phyloP scores from a whole-genome alignment of 1,140 invertebrate species.

The Drosophila sucinea region DNA sequence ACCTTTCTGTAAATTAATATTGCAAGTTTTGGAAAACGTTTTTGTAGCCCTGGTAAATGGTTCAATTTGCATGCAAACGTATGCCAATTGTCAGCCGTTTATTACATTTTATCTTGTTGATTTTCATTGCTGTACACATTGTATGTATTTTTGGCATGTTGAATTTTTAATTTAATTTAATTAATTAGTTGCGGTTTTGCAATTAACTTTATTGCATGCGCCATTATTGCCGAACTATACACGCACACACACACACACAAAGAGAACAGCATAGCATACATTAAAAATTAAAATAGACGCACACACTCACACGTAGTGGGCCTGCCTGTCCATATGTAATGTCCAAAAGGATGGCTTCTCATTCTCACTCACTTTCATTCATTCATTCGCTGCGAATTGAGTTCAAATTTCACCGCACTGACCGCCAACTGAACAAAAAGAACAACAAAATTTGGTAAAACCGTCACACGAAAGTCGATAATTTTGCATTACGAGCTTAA shows the following conservation, averaged over 20 bases:
- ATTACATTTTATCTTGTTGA: slow-evolving; percentile 81
- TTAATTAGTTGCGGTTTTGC: slow-evolving; percentile 83
- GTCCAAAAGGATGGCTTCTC: slow-evolving; percentile 16
- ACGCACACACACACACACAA: slow-evolving; percentile 38
- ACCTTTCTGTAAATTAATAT: not conserved
- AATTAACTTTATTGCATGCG: slow-evolving; percentile 83
- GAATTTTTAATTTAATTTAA: slow-evolving; percentile 83
- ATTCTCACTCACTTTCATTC: slow-evolving; percentile 52
- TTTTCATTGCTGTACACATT: slow-evolving; percentile 62
- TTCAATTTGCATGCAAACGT: slow-evolving; percentile 78
- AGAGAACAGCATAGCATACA: slow-evolving; percentile 57
- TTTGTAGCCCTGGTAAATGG: slow-evolving; percentile 53
- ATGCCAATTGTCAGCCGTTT: slow-evolving; percentile 80
- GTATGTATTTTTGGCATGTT: slow-evolving; percentile 74
- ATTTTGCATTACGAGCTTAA: slow-evolving; percentile 71
- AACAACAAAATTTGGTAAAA: slow-evolving; percentile 43
- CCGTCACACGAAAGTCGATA: slow-evolving; percentile 76
- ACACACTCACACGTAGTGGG: slow-evolving; percentile 33
- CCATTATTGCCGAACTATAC: slow-evolving; percentile 62
- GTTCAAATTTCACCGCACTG: slow-evolving; percentile 59
- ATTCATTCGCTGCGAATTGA: slow-evolving; percentile 48
- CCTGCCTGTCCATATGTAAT: slow-evolving; percentile 14
- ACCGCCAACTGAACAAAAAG: slow-evolving; percentile 58
- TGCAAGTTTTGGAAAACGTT: not conserved
- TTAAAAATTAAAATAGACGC: slow-evolving; percentile 81